These are phyloP conservation scores for Himalopsyche phryganea DNA, from an alignment of 1,140 invertebrate species.

Conservation along the genomic window DNA sequence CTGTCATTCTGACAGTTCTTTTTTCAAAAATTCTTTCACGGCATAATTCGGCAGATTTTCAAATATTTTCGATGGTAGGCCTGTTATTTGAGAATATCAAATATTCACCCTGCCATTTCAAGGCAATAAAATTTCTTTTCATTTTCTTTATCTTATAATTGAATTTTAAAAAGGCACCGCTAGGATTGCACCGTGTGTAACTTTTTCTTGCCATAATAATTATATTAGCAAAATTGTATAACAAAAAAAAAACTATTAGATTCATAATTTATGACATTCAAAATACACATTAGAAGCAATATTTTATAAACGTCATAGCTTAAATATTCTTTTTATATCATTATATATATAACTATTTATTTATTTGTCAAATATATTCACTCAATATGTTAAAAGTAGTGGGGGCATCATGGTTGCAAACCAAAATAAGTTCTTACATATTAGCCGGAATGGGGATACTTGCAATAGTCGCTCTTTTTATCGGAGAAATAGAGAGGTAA, in stretches of 20 bases:
- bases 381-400: constrained; percentile 69
- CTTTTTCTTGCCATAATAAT: background rate
- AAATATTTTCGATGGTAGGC: constrained; percentile 45
- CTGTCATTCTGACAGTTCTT: background rate
- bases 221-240: background rate
- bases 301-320: background rate
- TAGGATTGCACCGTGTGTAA: no score
- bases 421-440: constrained; percentile 68
- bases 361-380: constrained; percentile 24
- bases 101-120: constrained; percentile 52
- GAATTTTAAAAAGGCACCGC: background rate
- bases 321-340: constrained; percentile 1
- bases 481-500: constrained; percentile 62
- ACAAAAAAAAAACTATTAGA: background rate
- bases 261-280: constrained; percentile 23
- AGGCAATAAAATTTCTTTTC: constrained; percentile 52
- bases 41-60: background rate
- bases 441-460: constrained; percentile 62
- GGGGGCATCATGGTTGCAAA: constrained; percentile 73
- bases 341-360: constrained; percentile 14
- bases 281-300: constrained; percentile 7
- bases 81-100: constrained; percentile 44
- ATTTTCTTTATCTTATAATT: constrained; percentile 52
- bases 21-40: background rate
- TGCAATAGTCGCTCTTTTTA: constrained; percentile 63